These are phyloP conservation scores for Theretra japonica DNA, from an alignment of 2,888 invertebrate genomes.

Conservation along the genomic window DNA sequence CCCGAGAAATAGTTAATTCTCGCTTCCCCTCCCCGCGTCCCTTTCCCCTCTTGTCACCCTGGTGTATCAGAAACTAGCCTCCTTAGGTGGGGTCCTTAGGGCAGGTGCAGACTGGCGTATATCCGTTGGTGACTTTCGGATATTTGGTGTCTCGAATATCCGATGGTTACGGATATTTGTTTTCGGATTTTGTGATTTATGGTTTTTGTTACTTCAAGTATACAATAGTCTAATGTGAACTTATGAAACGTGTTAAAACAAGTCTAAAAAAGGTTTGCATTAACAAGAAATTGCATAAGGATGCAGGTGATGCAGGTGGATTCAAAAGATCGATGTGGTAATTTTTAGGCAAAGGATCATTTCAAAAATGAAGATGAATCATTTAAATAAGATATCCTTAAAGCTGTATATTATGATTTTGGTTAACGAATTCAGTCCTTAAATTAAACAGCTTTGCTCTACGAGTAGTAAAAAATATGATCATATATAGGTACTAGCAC, in stretches of 20 bases:
- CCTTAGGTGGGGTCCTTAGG: slow-evolving; percentile 9
- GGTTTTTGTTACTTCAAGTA: neutral
- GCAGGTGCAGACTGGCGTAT: neutral
- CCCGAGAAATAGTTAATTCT: slow-evolving; percentile 68
- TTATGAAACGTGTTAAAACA: too few species aligned
- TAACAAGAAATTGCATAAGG: too few species aligned
- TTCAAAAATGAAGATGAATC: too few species aligned
- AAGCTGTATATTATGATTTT: neutral
- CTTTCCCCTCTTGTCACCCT: neutral
- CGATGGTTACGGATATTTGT: neutral
- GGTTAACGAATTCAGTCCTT: neutral
- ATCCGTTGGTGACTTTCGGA: neutral
- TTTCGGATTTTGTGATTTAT: neutral
- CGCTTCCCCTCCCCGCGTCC: slow-evolving; percentile 19
- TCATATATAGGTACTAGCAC: too few species aligned
- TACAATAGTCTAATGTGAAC: too few species aligned
- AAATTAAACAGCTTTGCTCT: neutral
- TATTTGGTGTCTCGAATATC: too few species aligned
- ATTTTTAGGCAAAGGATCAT: too few species aligned
- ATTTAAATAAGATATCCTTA: too few species aligned
- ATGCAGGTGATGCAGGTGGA: too few species aligned
- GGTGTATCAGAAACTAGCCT: neutral
- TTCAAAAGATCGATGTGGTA: too few species aligned
- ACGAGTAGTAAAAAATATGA: too few species aligned
- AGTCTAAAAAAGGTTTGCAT: too few species aligned